Percentiles rank a stretch among this genome's conserved stretches.
These are phyloP conservation scores for Pyrrhosoma nymphula DNA, from an alignment of 2,888 invertebrate species.

Conservation along the genomic window DNA sequence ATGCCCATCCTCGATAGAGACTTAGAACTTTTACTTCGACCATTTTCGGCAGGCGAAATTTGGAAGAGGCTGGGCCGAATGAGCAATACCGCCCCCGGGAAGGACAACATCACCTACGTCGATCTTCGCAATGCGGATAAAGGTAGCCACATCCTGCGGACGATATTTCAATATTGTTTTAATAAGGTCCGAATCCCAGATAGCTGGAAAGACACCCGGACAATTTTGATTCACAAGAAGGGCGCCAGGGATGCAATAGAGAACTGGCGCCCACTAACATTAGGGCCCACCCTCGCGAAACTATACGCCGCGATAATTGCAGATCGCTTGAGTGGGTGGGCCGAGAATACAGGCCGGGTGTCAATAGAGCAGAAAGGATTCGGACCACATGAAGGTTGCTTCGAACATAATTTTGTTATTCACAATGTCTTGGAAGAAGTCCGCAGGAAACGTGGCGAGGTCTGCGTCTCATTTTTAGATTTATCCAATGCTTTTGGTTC, in stretches of 20 bases:
- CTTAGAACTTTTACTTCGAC: not conserved
- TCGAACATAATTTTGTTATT: not conserved
- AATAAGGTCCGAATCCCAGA: not conserved
- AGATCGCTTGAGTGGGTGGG: slow-evolving; percentile 44
- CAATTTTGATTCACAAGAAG: slow-evolving; percentile 69
- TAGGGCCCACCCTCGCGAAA: slow-evolving; percentile 63
- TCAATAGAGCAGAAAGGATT: slow-evolving; percentile 38
- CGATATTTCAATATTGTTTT: not conserved
- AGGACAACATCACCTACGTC: slow-evolving; percentile 72
- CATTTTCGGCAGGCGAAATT: not conserved
- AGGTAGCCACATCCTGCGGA: not conserved
- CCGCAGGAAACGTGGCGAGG: no score
- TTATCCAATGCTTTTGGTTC: no score
- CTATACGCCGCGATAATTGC: slow-evolving; percentile 50
- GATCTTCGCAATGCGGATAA: slow-evolving; percentile 68
- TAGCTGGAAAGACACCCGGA: not conserved
- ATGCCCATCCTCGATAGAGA: not conserved
- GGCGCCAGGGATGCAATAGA: not conserved
- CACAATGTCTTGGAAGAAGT: not conserved
- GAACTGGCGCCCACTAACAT: slow-evolving; percentile 50
- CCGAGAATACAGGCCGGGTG: not conserved
- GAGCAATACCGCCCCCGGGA: slow-evolving; percentile 73
- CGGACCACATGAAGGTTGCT: not conserved
- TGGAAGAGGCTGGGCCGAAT: slow-evolving; percentile 33
- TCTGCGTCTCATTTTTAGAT: no score